Evolutionary conservation across 2,113 vertebrate genomes (phyloP), one percentile per base, ranked within the genome.

Genomic region (Brevimyrus niger): DNA sequence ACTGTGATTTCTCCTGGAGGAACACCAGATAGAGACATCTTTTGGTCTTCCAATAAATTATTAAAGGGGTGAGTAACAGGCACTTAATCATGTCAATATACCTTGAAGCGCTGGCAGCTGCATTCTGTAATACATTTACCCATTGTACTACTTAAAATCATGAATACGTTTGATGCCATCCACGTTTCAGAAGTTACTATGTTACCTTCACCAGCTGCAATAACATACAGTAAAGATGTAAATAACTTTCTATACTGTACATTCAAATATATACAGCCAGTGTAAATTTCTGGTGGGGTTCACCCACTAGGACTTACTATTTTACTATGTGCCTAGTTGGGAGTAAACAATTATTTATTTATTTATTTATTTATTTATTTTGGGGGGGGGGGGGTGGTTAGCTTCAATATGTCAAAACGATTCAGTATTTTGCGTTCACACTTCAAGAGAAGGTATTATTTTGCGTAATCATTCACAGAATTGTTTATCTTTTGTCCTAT

Each of bases 21-120:
- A 84, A 53, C 80, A 55, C 9, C 31, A 21, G 47, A 82, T 35
- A 82, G 27, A 19, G 19, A 73, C 46, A 69, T 51, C 17, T 61
- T 44, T 50, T 82, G 65, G 92, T 91, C 91, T 93, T 88, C 90
- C 89, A 94, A 51, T 88, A 65, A 93, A 90, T 93, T 94, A 93
- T 96, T 96, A 96, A 96, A 96, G 94, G 95, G 95, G 95, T 95
- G 92, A 90, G 93, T 95, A 95, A 95, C 95, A 96, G 96, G 95
- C 96, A 96, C 96, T 96, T 96, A 95, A 95, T 95, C 94, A 80
- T 17, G 82, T 85, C 17, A 80, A 47, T 48, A 92, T 90, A 94
- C 50, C 73, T 51, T 35, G 10, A 44, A 46, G 15, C 2, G 7
- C 7, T 38, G 31, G n/a, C 47, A 55, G 27, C 27, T 87, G 50